Conservation (phyloP, 2,113 vertebrate genomes). For the Amphiprion percula region DNA sequence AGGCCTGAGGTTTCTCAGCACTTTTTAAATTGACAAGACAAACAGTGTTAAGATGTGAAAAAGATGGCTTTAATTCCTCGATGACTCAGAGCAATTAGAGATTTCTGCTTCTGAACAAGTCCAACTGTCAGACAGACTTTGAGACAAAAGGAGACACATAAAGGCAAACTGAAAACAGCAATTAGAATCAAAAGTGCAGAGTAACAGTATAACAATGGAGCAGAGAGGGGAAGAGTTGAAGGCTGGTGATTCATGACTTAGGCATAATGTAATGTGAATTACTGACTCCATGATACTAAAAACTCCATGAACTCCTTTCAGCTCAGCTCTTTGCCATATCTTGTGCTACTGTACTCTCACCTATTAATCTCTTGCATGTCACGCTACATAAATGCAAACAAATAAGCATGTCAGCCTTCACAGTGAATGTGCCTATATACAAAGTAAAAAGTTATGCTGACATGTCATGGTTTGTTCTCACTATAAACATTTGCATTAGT, state of each 20-base stretch:
- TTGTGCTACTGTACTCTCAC: neutral
- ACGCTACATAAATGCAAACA: neutral
- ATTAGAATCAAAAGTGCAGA: neutral
- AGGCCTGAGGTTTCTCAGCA: constrained; percentile 5
- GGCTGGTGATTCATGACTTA: neutral
- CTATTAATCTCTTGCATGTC: neutral
- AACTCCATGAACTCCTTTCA: neutral
- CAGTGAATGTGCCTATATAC: neutral
- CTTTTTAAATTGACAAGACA: constrained; percentile 22
- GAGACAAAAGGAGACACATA: neutral
- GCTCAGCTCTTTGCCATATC: neutral
- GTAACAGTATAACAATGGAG: neutral
- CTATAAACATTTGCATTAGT: neutral
- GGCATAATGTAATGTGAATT: neutral
- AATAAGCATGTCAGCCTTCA: neutral
- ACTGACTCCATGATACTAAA: neutral
- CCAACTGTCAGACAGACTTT: constrained; percentile 6
- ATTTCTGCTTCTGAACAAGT: constrained; percentile 14
- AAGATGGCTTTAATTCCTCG: constrained; percentile 3
- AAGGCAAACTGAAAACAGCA: neutral
- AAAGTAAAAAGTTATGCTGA: neutral
- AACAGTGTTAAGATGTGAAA: constrained; percentile 3
- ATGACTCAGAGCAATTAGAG: constrained; percentile 21
- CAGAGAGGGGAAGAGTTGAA: neutral
- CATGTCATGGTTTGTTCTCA: neutral